Base-by-base conservation (phyloP, 2,888 invertebrate genomes). In the Scrobipalpa atriplicella region DNA sequence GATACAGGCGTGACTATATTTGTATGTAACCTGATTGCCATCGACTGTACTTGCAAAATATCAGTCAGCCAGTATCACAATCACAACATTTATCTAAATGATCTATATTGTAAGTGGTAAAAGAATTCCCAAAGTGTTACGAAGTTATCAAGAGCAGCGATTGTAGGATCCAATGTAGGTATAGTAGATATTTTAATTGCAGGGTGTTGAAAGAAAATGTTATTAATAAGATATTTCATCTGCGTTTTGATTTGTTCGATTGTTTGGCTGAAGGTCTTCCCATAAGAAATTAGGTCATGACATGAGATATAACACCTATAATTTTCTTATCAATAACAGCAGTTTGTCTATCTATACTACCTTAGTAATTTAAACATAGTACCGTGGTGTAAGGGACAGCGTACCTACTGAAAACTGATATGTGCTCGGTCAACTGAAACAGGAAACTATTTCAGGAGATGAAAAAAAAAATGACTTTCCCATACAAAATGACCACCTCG, bases 61-160 rank as follows among this genome's bases (percentile, higher is more conserved):
- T 58, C n/a, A 38, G 38, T 16, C 58, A 58, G 38, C n/a, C n/a
- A 9, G 36, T n/a, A n/a, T 38, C 47, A 52, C 52, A 1, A 36
- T 10, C 10, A 36, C 36, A 36, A 38, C 16, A 29, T n/a, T 58
- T 38, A 58, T 58, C 58, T 38, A 16, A 29, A 58, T 38, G 58
- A 58, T 58, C 58, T 13, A n/a, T 16, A 58, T 58, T 58, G 58
- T 58, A n/a, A 58, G n/a, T 5, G n/a, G 16, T 38, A 58, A 38
- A 58, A 38, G 29, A 16, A 38, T 29, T 58, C 58, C 36, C 58
- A 58, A 58, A 16, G 16, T 21, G 16, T 58, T 58, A 38, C 58
- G 58, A 58, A 58, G 54, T 3, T 21, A 21, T 58, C 36, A 58
- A 58, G 36, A 21, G 13, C n/a, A n/a, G 18, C 29, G 16, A 38